Base-by-base conservation (phyloP, 2,797 vertebrate genomes). In the Trachops cirrhosus region DNA sequence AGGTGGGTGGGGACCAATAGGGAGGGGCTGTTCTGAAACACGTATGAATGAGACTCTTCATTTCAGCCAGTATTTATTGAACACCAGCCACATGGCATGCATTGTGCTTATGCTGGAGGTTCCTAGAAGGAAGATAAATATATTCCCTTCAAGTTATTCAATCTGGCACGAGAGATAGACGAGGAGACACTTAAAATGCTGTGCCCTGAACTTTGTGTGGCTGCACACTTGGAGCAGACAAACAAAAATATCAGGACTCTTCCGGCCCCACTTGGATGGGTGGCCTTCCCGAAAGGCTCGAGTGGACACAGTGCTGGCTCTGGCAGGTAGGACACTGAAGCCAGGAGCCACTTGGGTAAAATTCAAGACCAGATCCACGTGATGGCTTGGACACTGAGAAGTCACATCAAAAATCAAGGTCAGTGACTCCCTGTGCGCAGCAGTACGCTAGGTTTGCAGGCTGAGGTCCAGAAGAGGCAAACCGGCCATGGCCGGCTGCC, bases 21-120 rank as follows among this genome's bases (percentile, higher is more conserved):
- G 9, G 19, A 82, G 75, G 44, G 22, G 14, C 9, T 32, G 12
- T 37, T 78, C 39, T 22, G 19, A 8, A 82, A 32, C 6, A 24
- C 0, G 0, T 0, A 0, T 0, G 7, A 9, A 48, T 86, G 37
- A 34, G 52, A 34, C n/a, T 74, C 26, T 64, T 46, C 50, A 21
- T 29, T n/a, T 74, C 46, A 73, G 4, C 5, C 64, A 48, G 16
- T 0, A 8, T 74, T 83, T 44, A 34, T 7, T 22, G 48, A 84
- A 18, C 32, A 62, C n/a, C 59, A 48, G 2, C 3, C 54, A 22
- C 12, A 6, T 16, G 22, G 22, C 4, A 8, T 70, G 57, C 19
- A 21, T 12, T 24, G 8, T 34, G 32, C 2, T 15, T 67, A 21
- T 19, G 73, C 73, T 68, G 82, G 16, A 85, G 26, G 48, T 41